These are phyloP conservation scores for Zootoca vivipara DNA, from an alignment of 2,113 vertebrate genomes.

Conservation along the genomic window DNA sequence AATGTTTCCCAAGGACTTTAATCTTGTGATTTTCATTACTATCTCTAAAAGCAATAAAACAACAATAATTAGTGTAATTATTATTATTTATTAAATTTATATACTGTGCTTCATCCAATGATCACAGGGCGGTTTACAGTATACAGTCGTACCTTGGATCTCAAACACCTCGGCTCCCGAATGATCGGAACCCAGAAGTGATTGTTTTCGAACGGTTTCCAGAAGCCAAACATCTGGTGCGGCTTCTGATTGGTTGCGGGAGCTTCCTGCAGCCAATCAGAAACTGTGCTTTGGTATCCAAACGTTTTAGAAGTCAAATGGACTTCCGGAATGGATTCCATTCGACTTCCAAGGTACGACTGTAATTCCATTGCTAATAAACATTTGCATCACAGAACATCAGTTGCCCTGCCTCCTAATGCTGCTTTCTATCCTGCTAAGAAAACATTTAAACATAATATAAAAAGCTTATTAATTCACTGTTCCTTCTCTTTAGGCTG, in stretches of 20 bases:
- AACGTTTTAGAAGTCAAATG: too few species aligned
- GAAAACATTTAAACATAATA: constrained; percentile 19
- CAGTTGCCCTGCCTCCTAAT: neutral
- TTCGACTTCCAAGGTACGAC: too few species aligned
- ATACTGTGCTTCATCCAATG: neutral
- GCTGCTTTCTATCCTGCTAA: neutral
- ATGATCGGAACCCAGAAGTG: too few species aligned
- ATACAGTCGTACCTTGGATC: too few species aligned
- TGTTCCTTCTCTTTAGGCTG: constrained; percentile 33
- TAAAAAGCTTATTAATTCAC: constrained; percentile 34
- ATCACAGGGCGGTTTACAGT: too few species aligned
- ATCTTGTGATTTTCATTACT: neutral
- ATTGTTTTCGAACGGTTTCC: too few species aligned
- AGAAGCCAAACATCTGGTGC: too few species aligned
- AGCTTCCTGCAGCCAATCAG: too few species aligned
- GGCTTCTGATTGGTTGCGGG: too few species aligned
- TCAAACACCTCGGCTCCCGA: too few species aligned
- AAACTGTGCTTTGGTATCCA: too few species aligned
- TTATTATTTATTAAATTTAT: neutral
- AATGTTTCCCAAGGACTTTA: neutral
- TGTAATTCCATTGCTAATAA: neutral
- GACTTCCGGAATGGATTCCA: too few species aligned
- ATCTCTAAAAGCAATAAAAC: rapidly evolving
- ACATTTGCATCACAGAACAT: neutral
- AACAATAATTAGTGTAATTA: neutral